A percentile compares a stretch with the other conserved stretches of the same genome.
Evolutionary conservation across 2,888 invertebrate species (phyloP).

Genomic region (Agriopis leucophaearia): DNA sequence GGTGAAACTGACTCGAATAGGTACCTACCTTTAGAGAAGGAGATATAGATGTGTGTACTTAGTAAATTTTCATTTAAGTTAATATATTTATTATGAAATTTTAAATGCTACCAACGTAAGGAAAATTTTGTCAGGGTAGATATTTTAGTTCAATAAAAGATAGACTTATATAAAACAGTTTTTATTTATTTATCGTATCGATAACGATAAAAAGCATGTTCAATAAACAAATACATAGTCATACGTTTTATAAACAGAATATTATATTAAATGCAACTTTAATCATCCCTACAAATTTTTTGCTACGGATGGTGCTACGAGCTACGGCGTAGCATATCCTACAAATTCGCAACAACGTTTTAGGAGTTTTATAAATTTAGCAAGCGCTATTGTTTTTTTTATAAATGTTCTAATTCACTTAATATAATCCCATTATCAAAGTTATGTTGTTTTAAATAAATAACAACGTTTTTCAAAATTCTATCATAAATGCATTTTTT

Average conservation of each 20-base stretch:
- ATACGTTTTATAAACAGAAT: no score
- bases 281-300: background rate
- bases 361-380: background rate
- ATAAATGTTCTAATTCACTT: background rate
- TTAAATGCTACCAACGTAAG: background rate
- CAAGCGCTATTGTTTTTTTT: background rate
- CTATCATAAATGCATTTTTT: no score
- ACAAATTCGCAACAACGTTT: conserved; percentile 2
- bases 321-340: conserved; percentile 29
- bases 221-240: no score
- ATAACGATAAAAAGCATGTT: no score
- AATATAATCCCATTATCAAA: no score
- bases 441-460: no score
- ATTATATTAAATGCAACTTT: no score
- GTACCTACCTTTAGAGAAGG: background rate
- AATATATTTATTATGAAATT: background rate
- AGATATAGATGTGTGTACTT: no score
- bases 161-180: background rate
- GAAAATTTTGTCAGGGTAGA: no score
- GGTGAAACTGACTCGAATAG: background rate
- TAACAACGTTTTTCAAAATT: no score
- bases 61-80: background rate
- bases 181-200: background rate
- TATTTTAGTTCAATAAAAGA: no score
- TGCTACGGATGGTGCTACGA: conserved; percentile 25